Conservation (phyloP, 2,888 invertebrate species). For the Nesidiocoris tenuis region DNA sequence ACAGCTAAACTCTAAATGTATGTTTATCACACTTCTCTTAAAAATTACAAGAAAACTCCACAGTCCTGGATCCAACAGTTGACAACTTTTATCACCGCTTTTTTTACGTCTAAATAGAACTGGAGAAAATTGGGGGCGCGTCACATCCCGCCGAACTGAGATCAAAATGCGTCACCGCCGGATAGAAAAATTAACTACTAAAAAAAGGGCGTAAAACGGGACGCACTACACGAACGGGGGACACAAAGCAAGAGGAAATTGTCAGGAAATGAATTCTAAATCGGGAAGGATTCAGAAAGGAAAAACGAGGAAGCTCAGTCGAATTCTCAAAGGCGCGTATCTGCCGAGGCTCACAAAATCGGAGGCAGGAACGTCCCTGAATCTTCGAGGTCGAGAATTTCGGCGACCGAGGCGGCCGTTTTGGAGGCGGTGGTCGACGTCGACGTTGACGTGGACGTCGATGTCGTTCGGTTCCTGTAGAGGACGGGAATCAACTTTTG, state of each 20-base stretch:
- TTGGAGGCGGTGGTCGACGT: slow-evolving; percentile 51
- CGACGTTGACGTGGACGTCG: slow-evolving; percentile 27
- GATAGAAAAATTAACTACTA: not conserved
- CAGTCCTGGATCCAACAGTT: slow-evolving; percentile 4
- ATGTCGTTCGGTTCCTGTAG: slow-evolving; percentile 35
- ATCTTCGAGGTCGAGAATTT: slow-evolving; percentile 59
- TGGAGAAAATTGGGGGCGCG: slow-evolving; percentile 20
- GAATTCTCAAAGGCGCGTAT: slow-evolving; percentile 28
- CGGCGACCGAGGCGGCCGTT: slow-evolving; percentile 42
- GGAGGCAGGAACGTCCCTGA: slow-evolving; percentile 66
- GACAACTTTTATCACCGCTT: slow-evolving; percentile 18
- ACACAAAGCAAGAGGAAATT: not conserved
- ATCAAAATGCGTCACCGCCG: slow-evolving; percentile 25
- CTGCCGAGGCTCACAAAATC: slow-evolving; percentile 58
- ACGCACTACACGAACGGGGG: not conserved
- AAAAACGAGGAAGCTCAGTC: slow-evolving; percentile 40
- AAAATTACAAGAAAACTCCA: slow-evolving; percentile 22
- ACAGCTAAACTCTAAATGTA: slow-evolving; percentile 31
- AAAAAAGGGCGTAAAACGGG: slow-evolving; percentile 3
- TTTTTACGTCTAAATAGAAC: slow-evolving; percentile 13
- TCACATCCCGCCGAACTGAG: slow-evolving; percentile 34
- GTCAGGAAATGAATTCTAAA: not conserved
- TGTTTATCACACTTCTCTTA: slow-evolving; percentile 40
- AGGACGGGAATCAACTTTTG: slow-evolving; percentile 49
- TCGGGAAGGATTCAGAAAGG: not conserved